phyloP scores from a whole-genome alignment of 2,113 vertebrate genomes.

The Prionailurus bengalensis region DNA sequence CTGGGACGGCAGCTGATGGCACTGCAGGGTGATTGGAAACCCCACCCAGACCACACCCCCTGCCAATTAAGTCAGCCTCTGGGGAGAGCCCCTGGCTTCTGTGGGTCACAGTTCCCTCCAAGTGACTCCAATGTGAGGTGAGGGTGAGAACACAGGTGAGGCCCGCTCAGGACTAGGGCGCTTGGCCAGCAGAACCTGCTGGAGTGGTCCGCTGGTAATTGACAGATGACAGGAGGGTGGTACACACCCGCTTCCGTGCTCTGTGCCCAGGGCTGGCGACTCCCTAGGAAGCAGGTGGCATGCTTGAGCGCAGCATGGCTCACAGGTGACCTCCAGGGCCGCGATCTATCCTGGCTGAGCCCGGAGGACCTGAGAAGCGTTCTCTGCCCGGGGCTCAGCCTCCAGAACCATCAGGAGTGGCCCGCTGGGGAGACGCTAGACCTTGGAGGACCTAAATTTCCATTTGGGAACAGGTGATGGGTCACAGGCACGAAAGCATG shows the following conservation, averaged over 20 bases:
- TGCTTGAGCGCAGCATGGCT: rapidly evolving
- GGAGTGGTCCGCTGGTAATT: not conserved
- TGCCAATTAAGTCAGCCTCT: not conserved
- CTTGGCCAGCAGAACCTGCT: not conserved
- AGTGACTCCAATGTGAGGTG: not conserved
- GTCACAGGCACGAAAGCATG: rapidly evolving
- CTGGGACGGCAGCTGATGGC: not conserved
- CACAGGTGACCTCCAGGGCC: rapidly evolving
- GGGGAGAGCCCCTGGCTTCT: rapidly evolving
- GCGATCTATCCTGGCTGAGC: not conserved
- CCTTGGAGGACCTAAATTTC: not conserved
- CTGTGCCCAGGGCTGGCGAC: rapidly evolving
- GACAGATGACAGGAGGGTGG: not conserved
- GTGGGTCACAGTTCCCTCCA: not conserved
- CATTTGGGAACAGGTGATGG: not conserved
- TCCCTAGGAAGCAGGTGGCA: rapidly evolving
- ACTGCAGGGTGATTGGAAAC: not conserved
- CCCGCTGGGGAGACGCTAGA: rapidly evolving
- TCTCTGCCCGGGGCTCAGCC: not conserved
- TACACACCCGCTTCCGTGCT: rapidly evolving
- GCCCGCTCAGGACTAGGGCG: rapidly evolving
- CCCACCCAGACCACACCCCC: not conserved
- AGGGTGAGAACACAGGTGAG: not conserved
- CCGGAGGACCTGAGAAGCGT: not conserved
- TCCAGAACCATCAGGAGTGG: not conserved